Evolutionary conservation across 92 coral and sea anemone species (phyloP).

Genomic region (Porites rus): DNA sequence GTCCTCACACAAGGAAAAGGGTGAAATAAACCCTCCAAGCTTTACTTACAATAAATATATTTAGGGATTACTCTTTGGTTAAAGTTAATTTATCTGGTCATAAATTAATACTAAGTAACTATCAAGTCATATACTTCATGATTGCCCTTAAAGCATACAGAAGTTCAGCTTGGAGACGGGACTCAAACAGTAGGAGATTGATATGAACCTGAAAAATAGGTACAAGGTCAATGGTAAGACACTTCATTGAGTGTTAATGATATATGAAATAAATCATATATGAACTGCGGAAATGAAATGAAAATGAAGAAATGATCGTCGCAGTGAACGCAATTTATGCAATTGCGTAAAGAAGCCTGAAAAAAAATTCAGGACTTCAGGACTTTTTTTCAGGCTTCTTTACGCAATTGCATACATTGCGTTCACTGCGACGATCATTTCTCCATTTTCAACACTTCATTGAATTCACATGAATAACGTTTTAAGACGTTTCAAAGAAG

Average conservation of each 20-base stretch:
- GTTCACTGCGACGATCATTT: too few species aligned
- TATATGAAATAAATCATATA: too few species aligned
- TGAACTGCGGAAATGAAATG: too few species aligned
- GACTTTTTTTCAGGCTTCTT: too few species aligned
- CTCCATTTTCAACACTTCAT: neutral
- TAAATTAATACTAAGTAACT: neutral
- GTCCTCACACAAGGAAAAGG: neutral
- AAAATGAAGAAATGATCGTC: too few species aligned
- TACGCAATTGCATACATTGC: too few species aligned
- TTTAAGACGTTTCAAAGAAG: too few species aligned
- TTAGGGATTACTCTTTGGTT: neutral
- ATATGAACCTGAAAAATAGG: constrained; percentile 80
- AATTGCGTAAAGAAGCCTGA: too few species aligned
- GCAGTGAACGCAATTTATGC: too few species aligned
- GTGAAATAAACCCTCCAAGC: neutral
- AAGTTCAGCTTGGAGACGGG: constrained; percentile 96
- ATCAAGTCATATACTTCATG: constrained; percentile 89
- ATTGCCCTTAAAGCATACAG: constrained; percentile 93
- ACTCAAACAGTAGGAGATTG: constrained; percentile 90
- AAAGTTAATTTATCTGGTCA: neutral
- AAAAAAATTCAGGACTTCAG: too few species aligned
- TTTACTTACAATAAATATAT: constrained; percentile 26
- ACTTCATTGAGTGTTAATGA: neutral
- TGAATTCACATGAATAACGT: neutral
- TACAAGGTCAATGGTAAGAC: neutral